A percentile compares a stretch with the other conserved stretches of the same genome.
phyloP scores from a whole-genome alignment of 2,113 vertebrate genomes.

The Sterrhoptilus dennistouni region DNA sequence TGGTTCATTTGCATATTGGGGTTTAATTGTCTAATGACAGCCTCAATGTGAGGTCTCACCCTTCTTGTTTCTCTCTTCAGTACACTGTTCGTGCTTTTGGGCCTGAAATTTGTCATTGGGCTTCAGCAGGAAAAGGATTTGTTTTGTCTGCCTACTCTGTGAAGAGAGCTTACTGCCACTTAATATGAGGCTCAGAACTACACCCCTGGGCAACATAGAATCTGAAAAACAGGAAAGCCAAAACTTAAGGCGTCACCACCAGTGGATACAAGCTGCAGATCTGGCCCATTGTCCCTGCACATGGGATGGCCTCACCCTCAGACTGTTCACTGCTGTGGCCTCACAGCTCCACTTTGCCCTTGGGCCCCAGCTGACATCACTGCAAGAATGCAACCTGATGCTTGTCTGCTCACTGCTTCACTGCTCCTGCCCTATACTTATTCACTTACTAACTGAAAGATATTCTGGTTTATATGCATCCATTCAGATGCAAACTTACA shows the following conservation, averaged over 20 bases:
- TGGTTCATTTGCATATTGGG: neutral
- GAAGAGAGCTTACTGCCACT: neutral
- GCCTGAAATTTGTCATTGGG: neutral
- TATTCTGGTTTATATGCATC: neutral
- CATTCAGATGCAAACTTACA: neutral
- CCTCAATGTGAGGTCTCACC: neutral
- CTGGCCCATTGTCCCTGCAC: neutral
- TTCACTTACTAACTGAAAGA: neutral
- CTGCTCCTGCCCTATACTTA: neutral
- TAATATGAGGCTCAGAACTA: neutral
- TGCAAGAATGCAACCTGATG: neutral
- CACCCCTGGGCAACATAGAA: neutral
- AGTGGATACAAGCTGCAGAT: neutral
- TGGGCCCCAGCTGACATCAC: neutral
- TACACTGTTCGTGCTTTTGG: neutral
- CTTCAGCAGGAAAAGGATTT: neutral
- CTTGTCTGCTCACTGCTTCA: neutral
- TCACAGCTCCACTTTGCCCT: neutral
- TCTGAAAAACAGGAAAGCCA: neutral
- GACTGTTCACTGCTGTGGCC: fast-evolving
- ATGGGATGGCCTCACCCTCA: neutral
- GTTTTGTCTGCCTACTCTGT: neutral
- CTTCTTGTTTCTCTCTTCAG: neutral
- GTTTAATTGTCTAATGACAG: neutral
- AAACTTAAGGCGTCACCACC: neutral